Percentiles rank a stretch among this genome's conserved stretches.
phyloP scores from a whole-genome alignment of 2,797 vertebrate genomes.

The Sternotherus odoratus region DNA sequence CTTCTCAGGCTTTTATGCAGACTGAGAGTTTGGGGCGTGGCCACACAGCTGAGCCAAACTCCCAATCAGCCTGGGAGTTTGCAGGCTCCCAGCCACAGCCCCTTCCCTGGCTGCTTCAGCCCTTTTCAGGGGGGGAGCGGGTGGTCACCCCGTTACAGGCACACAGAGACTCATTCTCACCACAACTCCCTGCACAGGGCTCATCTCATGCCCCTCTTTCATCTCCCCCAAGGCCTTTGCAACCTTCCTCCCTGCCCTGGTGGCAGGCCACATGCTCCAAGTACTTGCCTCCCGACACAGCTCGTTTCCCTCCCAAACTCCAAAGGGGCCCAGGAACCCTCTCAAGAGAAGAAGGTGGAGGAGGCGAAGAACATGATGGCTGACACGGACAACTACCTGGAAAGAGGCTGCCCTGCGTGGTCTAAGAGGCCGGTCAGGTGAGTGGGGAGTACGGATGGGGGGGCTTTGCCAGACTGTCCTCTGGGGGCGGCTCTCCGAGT shows the following conservation, averaged over 20 bases:
- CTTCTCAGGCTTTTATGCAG: too few relatives aligned
- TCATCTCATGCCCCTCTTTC: not conserved
- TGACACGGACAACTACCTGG: not conserved
- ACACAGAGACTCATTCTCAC: too few relatives aligned
- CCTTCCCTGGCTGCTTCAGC: too few relatives aligned
- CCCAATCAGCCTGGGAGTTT: too few relatives aligned
- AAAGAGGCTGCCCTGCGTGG: rapidly evolving
- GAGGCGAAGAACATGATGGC: not conserved
- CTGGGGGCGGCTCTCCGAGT: not conserved
- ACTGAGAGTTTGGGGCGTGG: too few relatives aligned
- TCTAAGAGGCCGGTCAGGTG: rapidly evolving
- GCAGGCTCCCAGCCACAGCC: too few relatives aligned
- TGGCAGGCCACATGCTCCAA: not conserved
- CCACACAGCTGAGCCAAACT: too few relatives aligned
- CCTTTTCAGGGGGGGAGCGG: too few relatives aligned
- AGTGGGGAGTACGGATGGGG: not conserved
- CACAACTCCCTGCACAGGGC: not conserved
- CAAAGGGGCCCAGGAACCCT: too few relatives aligned
- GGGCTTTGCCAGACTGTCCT: not conserved
- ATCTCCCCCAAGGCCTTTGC: not conserved
- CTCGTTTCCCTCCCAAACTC: not conserved
- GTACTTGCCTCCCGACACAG: not conserved
- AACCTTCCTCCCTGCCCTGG: not conserved
- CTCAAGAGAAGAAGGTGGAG: rapidly evolving
- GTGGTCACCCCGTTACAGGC: too few relatives aligned